Percentiles rank a stretch among this genome's conserved stretches.
Evolutionary conservation across 2,888 invertebrate species (phyloP).

Genomic region (Campaea margaritaria): DNA sequence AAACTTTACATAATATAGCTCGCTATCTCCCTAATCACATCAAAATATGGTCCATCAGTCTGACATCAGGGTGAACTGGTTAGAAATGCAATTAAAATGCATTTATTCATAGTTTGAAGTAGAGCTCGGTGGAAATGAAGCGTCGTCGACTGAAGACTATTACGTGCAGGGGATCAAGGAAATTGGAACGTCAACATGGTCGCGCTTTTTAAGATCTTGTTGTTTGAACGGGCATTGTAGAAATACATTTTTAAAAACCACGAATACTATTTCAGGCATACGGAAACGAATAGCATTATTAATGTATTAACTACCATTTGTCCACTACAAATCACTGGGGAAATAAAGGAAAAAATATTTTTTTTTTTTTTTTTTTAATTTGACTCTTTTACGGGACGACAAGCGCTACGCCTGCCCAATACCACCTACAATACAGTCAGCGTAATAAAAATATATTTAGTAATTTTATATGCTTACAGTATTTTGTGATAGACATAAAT

Average conservation of each 20-base stretch:
- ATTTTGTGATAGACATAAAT: no score
- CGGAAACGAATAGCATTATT: no score
- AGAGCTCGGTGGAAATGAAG: slow-evolving; percentile 60
- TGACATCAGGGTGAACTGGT: slow-evolving; percentile 23
- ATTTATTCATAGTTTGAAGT: slow-evolving; percentile 55
- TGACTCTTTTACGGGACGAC: no score
- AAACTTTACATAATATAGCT: neutral
- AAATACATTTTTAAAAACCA: neutral
- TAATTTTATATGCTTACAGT: no score
- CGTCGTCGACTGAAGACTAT: slow-evolving; percentile 58
- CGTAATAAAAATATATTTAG: no score
- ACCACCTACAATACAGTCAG: no score
- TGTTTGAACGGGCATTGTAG: neutral
- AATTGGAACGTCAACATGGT: slow-evolving; percentile 62
- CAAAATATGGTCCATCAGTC: slow-evolving; percentile 32
- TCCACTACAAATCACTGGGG: no score
- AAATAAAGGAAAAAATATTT: no score
- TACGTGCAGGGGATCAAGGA: slow-evolving; percentile 61
- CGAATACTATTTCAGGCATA: no score
- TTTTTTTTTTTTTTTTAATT: no score
- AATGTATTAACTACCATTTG: no score
- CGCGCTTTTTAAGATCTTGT: slow-evolving; percentile 30
- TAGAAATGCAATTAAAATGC: slow-evolving; percentile 41
- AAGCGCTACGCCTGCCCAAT: no score
- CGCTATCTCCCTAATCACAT: slow-evolving; percentile 12